Evolutionary conservation across 2,797 vertebrate species (phyloP).

Genomic region (Cheirogaleus major): DNA sequence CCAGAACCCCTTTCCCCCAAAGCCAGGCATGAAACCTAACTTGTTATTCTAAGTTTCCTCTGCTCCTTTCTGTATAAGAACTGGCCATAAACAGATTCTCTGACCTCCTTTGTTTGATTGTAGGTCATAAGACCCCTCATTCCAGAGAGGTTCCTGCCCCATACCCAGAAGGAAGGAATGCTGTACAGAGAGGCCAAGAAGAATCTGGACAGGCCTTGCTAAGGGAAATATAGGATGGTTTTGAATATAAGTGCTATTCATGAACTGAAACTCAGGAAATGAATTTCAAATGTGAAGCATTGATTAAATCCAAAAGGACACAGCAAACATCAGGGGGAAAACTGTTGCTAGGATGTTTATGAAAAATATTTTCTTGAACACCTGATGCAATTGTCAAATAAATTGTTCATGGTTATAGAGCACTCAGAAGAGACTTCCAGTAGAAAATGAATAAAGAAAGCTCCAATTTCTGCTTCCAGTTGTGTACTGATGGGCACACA

Average conservation of each 20-base stretch:
- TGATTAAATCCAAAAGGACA: constrained; percentile 25
- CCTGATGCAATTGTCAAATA: constrained; percentile 8
- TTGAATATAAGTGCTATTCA: not conserved
- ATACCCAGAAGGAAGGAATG: not conserved
- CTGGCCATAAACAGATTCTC: not conserved
- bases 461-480: not conserved
- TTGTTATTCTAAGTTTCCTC: not conserved
- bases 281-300: not conserved
- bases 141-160: not conserved
- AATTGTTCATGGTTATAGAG: not conserved
- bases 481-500: not conserved
- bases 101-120: not conserved
- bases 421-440: not conserved
- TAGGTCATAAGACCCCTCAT: not conserved
- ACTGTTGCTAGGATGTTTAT: not conserved
- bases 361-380: constrained; percentile 48
- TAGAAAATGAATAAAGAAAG: not conserved
- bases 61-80: not conserved
- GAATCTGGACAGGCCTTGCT: not conserved
- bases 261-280: not conserved
- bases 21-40: not conserved
- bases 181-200: not conserved
- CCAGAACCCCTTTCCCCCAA: not conserved
- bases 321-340: not conserved
- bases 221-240: not conserved